Percentiles rank a stretch among this genome's conserved stretches.
phyloP scores from a whole-genome alignment of 37 sponge, comb jelly and placozoan species.

The Lycopodina hypogea region DNA sequence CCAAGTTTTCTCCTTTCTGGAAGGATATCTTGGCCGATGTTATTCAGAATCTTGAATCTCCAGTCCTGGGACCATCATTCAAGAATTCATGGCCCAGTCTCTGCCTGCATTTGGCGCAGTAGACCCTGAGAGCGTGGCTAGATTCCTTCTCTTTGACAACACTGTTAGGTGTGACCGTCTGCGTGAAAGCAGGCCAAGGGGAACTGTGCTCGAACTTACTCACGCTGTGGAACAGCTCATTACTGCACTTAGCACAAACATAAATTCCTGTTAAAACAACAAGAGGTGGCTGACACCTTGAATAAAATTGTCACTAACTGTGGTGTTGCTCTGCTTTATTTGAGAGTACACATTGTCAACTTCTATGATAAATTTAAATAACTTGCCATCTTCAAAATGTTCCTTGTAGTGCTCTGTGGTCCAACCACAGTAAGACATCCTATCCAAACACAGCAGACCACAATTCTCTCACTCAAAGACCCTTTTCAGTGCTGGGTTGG shows the following conservation, averaged over 20 bases:
- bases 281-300: background rate
- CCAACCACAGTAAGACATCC: conserved; percentile 93
- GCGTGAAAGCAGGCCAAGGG: conserved; percentile 97
- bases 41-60: conserved; percentile 98
- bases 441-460: background rate
- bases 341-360: no score
- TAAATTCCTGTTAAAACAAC: conserved; percentile 73
- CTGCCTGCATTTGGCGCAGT: conserved; percentile 86
- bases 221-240: conserved; percentile 81
- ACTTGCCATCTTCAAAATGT: conserved; percentile 87
- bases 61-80: conserved; percentile 86
- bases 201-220: conserved; percentile 89
- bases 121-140: conserved; percentile 66
- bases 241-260: conserved; percentile 88
- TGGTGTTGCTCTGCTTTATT: background rate
- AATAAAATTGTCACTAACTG: background rate
- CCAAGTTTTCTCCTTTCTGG: background rate
- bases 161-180: conserved; percentile 86
- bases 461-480: no score
- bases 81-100: conserved; percentile 95
- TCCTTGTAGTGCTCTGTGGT: conserved; percentile 83
- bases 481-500: no score
- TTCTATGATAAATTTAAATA: background rate
- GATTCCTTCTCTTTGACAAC: conserved; percentile 75
- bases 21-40: conserved; percentile 91